Base-by-base conservation (phyloP, 2,888 invertebrate genomes). In the Bimastos eiseni region DNA sequence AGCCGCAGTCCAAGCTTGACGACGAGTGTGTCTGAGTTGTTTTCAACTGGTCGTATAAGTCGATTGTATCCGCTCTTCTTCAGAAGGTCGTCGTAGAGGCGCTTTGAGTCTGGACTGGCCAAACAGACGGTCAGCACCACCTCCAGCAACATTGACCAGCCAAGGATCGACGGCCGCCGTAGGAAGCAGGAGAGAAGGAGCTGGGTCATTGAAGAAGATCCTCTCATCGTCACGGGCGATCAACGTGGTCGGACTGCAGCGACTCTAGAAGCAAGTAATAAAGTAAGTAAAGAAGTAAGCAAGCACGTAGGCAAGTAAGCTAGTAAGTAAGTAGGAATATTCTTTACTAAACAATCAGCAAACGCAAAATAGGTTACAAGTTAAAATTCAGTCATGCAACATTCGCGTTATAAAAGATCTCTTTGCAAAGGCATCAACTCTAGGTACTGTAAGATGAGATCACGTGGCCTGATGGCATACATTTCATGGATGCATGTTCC, bases 41-140 rank as follows among this genome's bases (percentile, higher is more conserved):
- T 98, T 94, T 97, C 97, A 91, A 98, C 99, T 30, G 99, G 99
- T 93, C 99, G 96, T 93, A 99, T 98, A 91, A 99, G 96, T 93
- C 98, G 97, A 96, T 99, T 99, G 95, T 99, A 99, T 55, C 94
- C 93, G 90, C 94, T 95, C 98, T 98, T 92, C 94, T 98, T 97
- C 93, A 99, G 96, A 92, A 99, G 96, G 96, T 99, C 99, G 95
- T 99, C 98, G 95, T 98, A 99, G 90, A 99, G 96, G 93, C 99
- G 96, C 95, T 99, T 98, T 11, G 98, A 98, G 94, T 98, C 98
- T 38, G 97, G 97, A 96, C 98, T 98, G 36, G 91, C 90, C 88
- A 89, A 24, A 49, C 36, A 38, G 19, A 17, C 6, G 89, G 86
- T 36, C 86, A 86, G 13, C 86, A 15, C 86, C 34, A 37, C 36